Evolutionary conservation across 2,797 vertebrate species (phyloP).

Genomic region (Sebastiscus albofasciatus): DNA sequence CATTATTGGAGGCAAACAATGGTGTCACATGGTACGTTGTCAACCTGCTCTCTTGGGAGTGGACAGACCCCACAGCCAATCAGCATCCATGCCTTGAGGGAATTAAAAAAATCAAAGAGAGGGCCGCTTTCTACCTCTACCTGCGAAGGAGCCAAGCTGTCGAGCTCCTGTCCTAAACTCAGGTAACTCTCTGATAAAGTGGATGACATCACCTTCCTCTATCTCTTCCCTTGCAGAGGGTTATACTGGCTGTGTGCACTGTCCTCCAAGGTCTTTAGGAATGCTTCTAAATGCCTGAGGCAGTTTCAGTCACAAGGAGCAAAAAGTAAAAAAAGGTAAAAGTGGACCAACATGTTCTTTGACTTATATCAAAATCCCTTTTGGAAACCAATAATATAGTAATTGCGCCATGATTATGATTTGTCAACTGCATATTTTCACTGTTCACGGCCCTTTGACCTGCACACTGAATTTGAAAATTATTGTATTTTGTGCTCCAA

Average conservation of each 20-base stretch:
- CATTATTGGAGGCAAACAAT: slow-evolving; percentile 77
- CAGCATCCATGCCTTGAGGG: slow-evolving; percentile 28
- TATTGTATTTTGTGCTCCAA: not conserved
- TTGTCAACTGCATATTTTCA: not conserved
- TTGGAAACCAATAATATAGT: not conserved
- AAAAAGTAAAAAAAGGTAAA: not conserved
- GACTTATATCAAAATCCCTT: not conserved
- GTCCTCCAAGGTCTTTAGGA: not conserved
- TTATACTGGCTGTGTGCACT: not conserved
- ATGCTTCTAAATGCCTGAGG: not conserved
- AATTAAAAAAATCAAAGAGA: slow-evolving; percentile 37
- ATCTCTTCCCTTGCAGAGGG: not conserved
- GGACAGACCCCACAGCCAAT: slow-evolving; percentile 56
- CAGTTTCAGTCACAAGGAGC: not conserved
- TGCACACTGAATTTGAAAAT: not conserved
- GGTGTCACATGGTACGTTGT: slow-evolving; percentile 57
- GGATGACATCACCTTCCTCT: not conserved
- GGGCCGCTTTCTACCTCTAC: slow-evolving; percentile 32
- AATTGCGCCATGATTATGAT: not conserved
- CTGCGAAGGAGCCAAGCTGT: slow-evolving; percentile 15
- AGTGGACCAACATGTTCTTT: not conserved
- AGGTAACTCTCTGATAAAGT: not conserved
- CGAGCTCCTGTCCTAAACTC: not conserved
- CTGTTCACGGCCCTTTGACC: not conserved
- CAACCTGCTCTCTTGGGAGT: slow-evolving; percentile 58